Conservation (phyloP, 1,140 invertebrate genomes). For the Trichogramma pretiosum region DNA sequence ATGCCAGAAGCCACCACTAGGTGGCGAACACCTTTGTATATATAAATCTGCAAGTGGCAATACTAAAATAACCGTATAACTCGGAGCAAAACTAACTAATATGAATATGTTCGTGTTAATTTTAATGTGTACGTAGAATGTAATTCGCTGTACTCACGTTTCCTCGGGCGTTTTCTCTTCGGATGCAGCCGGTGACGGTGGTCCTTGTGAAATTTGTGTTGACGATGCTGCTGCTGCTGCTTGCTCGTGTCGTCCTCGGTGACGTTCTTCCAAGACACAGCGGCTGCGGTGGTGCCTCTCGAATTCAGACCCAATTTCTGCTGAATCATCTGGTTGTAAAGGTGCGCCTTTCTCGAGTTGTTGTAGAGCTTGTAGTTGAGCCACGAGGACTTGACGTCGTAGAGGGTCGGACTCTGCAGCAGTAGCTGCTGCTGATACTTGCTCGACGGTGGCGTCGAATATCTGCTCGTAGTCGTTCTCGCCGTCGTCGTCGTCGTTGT, state of each 20-base stretch:
- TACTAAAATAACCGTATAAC: too few species aligned
- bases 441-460: too few species aligned
- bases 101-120: too few species aligned
- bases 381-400: neutral
- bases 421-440: neutral
- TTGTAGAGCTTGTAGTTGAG: neutral
- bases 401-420: neutral
- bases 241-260: conserved; percentile 15
- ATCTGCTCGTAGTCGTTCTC: neutral
- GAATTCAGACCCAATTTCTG: too few species aligned
- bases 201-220: conserved; percentile 29
- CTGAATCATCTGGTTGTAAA: conserved; percentile 28
- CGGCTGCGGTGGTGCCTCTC: too few species aligned
- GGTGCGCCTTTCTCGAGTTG: conserved; percentile 17
- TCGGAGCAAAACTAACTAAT: too few species aligned
- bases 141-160: conserved; percentile 38
- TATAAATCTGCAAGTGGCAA: too few species aligned
- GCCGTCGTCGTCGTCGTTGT: conserved; percentile 13
- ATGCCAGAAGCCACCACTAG: too few species aligned
- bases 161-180: conserved; percentile 35
- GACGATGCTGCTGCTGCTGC: neutral
- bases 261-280: conserved; percentile 30
- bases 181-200: conserved; percentile 31
- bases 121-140: too few species aligned
- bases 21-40: too few species aligned